A percentile compares a stretch with the other conserved stretches of the same genome.
These are phyloP conservation scores for Standfussiana lucernea DNA, from an alignment of 2,888 invertebrate species.

Conservation along the genomic window DNA sequence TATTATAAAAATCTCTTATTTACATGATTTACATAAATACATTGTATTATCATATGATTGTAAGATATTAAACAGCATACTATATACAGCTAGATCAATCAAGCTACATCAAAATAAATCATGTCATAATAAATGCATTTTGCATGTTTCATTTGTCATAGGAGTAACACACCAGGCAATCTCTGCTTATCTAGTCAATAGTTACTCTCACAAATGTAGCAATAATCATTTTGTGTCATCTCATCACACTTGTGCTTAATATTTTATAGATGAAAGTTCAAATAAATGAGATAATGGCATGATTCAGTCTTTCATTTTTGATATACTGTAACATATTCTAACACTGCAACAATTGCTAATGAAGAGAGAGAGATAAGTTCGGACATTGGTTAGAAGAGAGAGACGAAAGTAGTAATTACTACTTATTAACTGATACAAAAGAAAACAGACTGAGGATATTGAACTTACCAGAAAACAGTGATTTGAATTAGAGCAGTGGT, in stretches of 20 bases:
- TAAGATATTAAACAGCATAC: conserved; percentile 67
- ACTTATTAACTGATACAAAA: conserved; percentile 2
- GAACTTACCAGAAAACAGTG: background rate
- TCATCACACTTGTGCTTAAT: conserved; percentile 81
- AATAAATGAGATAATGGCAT: conserved; percentile 86
- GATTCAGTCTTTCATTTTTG: conserved; percentile 88
- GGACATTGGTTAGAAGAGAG: background rate
- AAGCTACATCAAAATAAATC: conserved; percentile 62
- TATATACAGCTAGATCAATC: conserved; percentile 77
- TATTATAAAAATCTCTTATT: conserved; percentile 72
- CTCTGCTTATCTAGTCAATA: conserved; percentile 84
- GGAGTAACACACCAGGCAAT: conserved; percentile 78
- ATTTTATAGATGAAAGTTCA: conserved; percentile 79
- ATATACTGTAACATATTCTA: conserved; percentile 58
- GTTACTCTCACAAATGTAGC: conserved; percentile 76
- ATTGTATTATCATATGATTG: conserved; percentile 67
- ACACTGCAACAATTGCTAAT: conserved; percentile 45
- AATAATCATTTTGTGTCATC: conserved; percentile 73
- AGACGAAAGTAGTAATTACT: background rate
- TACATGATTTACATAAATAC: conserved; percentile 80
- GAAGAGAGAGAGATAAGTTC: conserved; percentile 13
- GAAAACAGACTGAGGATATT: background rate
- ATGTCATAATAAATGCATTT: conserved; percentile 74
- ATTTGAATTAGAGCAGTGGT: conserved; percentile 41
- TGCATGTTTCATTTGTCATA: conserved; percentile 65